A percentile compares a stretch with the other conserved stretches of the same genome.
phyloP scores from a whole-genome alignment of 2,113 vertebrate species.

The Mustela lutreola region DNA sequence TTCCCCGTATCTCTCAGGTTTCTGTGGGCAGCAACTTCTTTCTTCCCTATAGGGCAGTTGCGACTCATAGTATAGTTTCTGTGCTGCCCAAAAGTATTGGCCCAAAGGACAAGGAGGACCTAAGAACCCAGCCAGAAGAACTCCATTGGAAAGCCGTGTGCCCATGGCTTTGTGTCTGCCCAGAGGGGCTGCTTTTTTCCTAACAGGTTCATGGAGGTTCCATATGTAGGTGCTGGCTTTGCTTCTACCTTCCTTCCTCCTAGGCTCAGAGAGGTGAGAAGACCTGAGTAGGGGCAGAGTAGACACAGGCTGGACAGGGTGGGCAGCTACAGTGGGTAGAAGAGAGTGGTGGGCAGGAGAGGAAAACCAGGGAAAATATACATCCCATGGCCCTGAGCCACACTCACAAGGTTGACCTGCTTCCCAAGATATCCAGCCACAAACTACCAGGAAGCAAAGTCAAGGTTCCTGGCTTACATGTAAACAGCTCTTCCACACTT shows the following conservation, averaged over 20 bases:
- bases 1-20: rapidly evolving
- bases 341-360: background rate
- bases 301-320: background rate
- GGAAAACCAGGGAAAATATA: background rate
- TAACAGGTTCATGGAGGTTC: rapidly evolving
- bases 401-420: background rate
- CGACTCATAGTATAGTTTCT: background rate
- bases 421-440: background rate
- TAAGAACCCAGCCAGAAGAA: background rate
- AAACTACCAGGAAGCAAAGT: background rate
- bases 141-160: background rate
- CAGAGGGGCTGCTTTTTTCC: background rate
- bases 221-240: no score
- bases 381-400: rapidly evolving
- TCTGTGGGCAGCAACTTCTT: background rate
- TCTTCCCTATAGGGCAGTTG: background rate
- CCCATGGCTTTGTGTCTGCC: background rate
- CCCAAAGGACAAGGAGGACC: background rate
- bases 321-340: background rate
- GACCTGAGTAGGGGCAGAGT: background rate
- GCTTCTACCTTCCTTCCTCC: no score
- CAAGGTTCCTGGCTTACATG: background rate
- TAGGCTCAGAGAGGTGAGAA: no score
- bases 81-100: background rate
- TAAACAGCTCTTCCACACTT: background rate